A percentile compares a stretch with the other conserved stretches of the same genome.
Conservation (phyloP, 1,140 invertebrate species). For the Conus ventricosus region DNA sequence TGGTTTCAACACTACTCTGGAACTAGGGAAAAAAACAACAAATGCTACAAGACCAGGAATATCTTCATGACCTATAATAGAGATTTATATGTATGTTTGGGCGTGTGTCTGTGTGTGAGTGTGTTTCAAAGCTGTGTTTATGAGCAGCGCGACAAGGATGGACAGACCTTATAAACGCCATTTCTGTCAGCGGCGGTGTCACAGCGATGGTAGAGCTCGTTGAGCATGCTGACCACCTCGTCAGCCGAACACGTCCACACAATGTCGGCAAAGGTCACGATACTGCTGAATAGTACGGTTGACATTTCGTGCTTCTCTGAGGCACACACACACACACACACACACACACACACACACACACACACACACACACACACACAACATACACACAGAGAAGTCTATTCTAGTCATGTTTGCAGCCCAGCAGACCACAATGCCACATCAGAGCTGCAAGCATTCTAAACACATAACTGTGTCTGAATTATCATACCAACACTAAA, state of each 20-base stretch:
- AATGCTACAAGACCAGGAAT: too few species aligned
- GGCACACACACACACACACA: not conserved
- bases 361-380: too few species aligned
- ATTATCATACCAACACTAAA: too few species aligned
- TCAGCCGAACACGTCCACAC: constrained; percentile 54
- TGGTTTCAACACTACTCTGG: too few species aligned
- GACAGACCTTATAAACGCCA: constrained; percentile 20
- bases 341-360: too few species aligned
- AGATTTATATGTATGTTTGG: not conserved
- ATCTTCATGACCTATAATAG: too few species aligned
- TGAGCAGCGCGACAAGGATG: not conserved
- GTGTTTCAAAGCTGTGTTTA: not conserved
- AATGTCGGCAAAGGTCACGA: constrained; percentile 76
- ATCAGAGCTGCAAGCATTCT: not conserved
- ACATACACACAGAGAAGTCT: too few species aligned
- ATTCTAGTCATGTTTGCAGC: too few species aligned
- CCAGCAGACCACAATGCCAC: not conserved
- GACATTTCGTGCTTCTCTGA: not conserved
- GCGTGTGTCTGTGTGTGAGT: not conserved
- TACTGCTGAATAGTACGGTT: constrained; percentile 73
- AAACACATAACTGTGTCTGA: too few species aligned
- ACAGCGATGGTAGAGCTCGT: constrained; percentile 17
- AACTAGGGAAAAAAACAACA: too few species aligned
- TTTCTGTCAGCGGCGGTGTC: not conserved
- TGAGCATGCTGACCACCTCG: constrained; percentile 23